Evolutionary conservation across 1,140 invertebrate genomes (phyloP), one percentile per base, ranked within the genome.

Genomic region (Drosophila nebulosa): DNA sequence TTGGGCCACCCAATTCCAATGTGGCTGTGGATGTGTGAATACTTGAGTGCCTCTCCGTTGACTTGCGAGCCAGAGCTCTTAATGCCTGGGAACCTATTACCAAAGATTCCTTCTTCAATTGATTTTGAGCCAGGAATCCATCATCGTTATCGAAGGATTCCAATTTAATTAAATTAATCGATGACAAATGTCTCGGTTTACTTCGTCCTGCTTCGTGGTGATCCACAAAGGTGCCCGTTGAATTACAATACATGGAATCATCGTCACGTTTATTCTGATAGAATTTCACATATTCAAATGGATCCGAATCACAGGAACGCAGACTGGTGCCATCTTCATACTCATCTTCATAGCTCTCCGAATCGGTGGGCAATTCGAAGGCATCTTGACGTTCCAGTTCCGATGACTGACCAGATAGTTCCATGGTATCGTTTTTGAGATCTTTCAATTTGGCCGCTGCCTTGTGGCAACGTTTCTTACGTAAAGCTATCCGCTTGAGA

Each of bases 241-340:
- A 89, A 51, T 85, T 81, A 64, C 88, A 86, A 21, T 46, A 46
- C 7, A 61, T 75, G 35, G 78, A 85, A 27, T 85, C 75, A 21
- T 55, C 21, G 4, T 83, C 89, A 0, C 59, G 62, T 46, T 89
- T 72, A n/a, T 93, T 91, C 70, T 94, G 93, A 67, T 93, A 94
- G 89, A 95, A 95, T 42, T 93, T 92, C 6, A 95, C 93, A 73
- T 94, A 95, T 27, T 94, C 94, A 84, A 93, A 93, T 4, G 94
- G 93, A 91, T 94, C 94, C 74, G 93, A 93, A 21, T 91, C 92
- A 91, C 92, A 92, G 79, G 92, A 93, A 10, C 39, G 16, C 21
- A 46, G 16, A 46, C 39, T 46, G 2, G 4, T 21, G 2, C 39
- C 39, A 50, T 72, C 73, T 66, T 84, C 9, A 52, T 68, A 71